Evolutionary conservation across 1,140 invertebrate species (phyloP), one percentile per base, ranked within the genome.

Genomic region (Armadillidium nasatum): DNA sequence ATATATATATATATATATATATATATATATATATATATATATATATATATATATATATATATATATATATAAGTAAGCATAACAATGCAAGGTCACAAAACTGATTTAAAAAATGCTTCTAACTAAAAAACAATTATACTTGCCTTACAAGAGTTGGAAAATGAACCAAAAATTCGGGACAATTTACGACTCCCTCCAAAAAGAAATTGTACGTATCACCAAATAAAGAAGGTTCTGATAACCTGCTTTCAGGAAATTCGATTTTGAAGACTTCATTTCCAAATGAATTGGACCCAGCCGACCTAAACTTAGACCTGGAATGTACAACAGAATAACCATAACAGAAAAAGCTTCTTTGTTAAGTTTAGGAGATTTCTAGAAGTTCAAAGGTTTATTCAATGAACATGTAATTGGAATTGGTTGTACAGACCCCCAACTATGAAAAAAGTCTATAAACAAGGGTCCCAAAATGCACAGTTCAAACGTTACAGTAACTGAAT

Each of bases 141-240:
- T 2, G 60, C 71, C 11, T 77, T 33, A 66, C 54, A 7, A 72
- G n/a, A 50, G 69, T 72, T 13, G 70, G 71, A 43, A 67, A 45
- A 54, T 77, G 46, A 54, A 67, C 71, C 15, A 71, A 21, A 44
- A 67, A 72, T 44, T 77, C 69, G 0, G 69, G 76, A 13, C 71
- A 72, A 45, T 77, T 50, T n/a, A 71, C 71, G 10, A 66, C 71
- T 23, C 71, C 71, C n/a, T 67, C 94, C 72, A 99, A 85, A 83
- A 95, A 90, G 84, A 99, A 99, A 85, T 96, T 90, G 87, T 99
- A 98, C 85, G 96, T 94, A 45, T 93, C 94, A 66, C 97, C 97
- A 88, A 99, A 99, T 13, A 99, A 84, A 7, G 94, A 93, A 81
- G 90, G 89, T 11, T 89, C 88, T 66, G 89, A 87, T 80, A 89